phyloP scores from a whole-genome alignment of 2,797 vertebrate genomes.

The Lepidocolaptes lacrymiger region DNA sequence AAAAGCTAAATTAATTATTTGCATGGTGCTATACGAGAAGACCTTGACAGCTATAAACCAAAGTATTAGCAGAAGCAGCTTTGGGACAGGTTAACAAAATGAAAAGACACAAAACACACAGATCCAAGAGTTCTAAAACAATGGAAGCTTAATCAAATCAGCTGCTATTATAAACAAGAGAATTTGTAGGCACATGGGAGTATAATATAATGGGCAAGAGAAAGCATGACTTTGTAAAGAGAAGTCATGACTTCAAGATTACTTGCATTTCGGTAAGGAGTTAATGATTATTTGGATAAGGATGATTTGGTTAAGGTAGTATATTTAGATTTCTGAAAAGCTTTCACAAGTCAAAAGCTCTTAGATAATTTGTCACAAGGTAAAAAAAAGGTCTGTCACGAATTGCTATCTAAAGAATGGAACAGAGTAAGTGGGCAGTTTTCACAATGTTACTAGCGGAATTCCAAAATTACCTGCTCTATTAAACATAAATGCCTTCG shows the following conservation, averaged over 20 bases:
- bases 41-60: neutral
- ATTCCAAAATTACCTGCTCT: neutral
- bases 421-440: neutral
- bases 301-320: constrained; percentile 31
- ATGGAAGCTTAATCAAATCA: constrained; percentile 29
- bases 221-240: constrained; percentile 18
- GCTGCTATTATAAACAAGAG: constrained; percentile 38
- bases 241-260: constrained; percentile 8
- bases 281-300: constrained; percentile 54
- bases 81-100: neutral
- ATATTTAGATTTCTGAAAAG: constrained; percentile 44
- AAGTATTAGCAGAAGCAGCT: neutral
- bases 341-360: neutral
- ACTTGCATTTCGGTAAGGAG: neutral
- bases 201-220: constrained; percentile 1
- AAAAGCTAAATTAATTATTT: neutral
- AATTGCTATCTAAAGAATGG: constrained; percentile 4
- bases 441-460: neutral
- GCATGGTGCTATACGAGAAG: neutral
- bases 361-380: constrained; percentile 36
- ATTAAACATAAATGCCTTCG: neutral
- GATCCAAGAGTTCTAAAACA: constrained; percentile 14
- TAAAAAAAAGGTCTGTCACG: constrained; percentile 22
- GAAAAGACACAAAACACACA: neutral
- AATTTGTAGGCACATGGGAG: neutral